Conservation (phyloP, 1,140 invertebrate genomes). For the Cydia strobilella region DNA sequence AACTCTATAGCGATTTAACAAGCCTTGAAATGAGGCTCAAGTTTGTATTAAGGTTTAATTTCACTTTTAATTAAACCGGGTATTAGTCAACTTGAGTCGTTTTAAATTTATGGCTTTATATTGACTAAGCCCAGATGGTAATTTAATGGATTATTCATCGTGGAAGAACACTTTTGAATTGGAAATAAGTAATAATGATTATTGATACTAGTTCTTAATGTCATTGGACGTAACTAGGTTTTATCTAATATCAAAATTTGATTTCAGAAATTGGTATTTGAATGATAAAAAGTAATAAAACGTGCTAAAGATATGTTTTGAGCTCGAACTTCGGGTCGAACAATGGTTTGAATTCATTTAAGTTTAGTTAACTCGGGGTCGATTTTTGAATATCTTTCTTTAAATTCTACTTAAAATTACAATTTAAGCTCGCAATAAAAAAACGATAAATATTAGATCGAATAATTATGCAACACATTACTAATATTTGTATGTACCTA, state of each 20-base stretch:
- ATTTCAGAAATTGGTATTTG: no score
- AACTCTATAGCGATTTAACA: conserved; percentile 29
- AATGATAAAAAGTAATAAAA: no score
- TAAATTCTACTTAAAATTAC: no score
- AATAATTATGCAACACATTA: no score
- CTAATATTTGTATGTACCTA: no score
- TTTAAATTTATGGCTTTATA: conserved; percentile 27
- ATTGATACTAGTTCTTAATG: neutral
- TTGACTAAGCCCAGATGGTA: conserved; percentile 12
- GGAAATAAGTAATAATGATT: neutral
- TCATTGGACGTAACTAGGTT: neutral
- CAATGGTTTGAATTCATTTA: neutral
- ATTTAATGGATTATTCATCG: conserved; percentile 7
- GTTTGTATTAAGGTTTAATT: conserved; percentile 31
- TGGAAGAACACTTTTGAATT: neutral
- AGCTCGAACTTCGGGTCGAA: neutral
- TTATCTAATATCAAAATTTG: no score
- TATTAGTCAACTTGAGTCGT: conserved; percentile 21
- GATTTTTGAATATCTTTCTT: no score
- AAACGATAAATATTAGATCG: no score
- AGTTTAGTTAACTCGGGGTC: no score
- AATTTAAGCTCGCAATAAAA: no score
- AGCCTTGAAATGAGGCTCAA: conserved; percentile 28
- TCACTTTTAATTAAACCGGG: conserved; percentile 27
- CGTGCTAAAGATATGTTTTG: no score